Conservation (phyloP, 2,888 invertebrate species). For the Chalcis sispes region DNA sequence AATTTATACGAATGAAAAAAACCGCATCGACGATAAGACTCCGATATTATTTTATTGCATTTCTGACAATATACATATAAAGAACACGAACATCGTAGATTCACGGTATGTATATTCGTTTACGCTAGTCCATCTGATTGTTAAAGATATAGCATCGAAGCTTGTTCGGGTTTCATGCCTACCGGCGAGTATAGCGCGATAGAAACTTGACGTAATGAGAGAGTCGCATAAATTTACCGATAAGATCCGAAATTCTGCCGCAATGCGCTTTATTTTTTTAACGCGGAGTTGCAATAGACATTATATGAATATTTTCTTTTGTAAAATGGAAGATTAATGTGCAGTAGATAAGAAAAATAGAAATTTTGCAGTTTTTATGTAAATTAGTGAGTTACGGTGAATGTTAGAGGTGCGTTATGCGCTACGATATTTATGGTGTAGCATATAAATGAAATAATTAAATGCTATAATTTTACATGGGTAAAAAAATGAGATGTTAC, state of each 20-base stretch:
- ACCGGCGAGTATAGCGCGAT: neutral
- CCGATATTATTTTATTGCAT: conserved; percentile 24
- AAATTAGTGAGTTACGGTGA: neutral
- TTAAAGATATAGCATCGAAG: conserved; percentile 16
- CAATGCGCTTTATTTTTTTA: conserved; percentile 9
- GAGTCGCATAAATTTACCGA: conserved; percentile 43
- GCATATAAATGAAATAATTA: neutral
- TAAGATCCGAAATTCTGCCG: conserved; percentile 40
- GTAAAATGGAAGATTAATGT: conserved; percentile 26
- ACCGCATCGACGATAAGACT: conserved; percentile 34
- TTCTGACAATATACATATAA: conserved; percentile 18
- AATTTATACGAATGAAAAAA: neutral
- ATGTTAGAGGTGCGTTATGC: neutral
- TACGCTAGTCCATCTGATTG: conserved; percentile 12
- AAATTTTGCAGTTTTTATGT: conserved; percentile 23
- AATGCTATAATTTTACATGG: too few relatives aligned
- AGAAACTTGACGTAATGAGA: conserved; percentile 13
- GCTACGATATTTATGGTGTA: neutral
- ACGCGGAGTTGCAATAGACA: neutral
- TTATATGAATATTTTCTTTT: conserved; percentile 36
- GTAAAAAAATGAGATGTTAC: too few relatives aligned
- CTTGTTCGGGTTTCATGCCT: too few relatives aligned
- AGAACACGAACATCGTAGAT: too few relatives aligned
- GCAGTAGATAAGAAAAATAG: conserved; percentile 40
- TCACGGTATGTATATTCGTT: neutral